phyloP scores from a whole-genome alignment of 2,797 vertebrate species.

The Oceanodroma leucorhoa region DNA sequence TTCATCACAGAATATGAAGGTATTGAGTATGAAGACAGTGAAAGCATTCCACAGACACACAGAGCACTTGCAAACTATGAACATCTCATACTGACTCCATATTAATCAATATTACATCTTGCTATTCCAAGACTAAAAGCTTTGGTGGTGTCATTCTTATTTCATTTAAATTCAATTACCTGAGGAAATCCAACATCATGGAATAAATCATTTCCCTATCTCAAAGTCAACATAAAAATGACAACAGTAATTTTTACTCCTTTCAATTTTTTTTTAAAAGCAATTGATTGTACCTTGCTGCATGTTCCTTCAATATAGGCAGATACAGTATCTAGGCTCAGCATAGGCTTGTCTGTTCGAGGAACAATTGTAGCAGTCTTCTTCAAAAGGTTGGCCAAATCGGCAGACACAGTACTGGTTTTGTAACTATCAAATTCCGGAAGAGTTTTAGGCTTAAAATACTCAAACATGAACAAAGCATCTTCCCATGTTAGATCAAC shows the following conservation, averaged over 20 bases:
- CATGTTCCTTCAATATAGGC: conserved; percentile 89
- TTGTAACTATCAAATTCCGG: conserved; percentile 99
- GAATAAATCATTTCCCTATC: not conserved
- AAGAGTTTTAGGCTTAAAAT: conserved; percentile 96
- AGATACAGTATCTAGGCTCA: conserved; percentile 89
- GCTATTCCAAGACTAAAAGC: not conserved
- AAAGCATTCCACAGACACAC: not conserved
- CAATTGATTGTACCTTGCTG: conserved; percentile 79
- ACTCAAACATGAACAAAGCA: conserved; percentile 93
- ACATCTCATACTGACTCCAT: not conserved
- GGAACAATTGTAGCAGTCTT: conserved; percentile 89
- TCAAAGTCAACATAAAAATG: not conserved
- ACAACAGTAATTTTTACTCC: not conserved
- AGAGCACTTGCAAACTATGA: not conserved
- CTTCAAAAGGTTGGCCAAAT: conserved; percentile 93
- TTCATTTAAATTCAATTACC: not conserved
- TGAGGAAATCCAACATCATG: not conserved
- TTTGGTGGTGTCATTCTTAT: not conserved
- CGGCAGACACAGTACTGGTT: conserved; percentile 96
- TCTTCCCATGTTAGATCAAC: conserved; percentile 94
- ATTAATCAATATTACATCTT: not conserved
- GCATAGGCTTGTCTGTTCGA: conserved; percentile 80
- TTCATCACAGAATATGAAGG: not conserved
- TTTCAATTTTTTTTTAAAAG: not conserved
- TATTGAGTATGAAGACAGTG: not conserved